These are phyloP conservation scores for Cinara cedri DNA, from an alignment of 2,888 invertebrate species.

Conservation along the genomic window DNA sequence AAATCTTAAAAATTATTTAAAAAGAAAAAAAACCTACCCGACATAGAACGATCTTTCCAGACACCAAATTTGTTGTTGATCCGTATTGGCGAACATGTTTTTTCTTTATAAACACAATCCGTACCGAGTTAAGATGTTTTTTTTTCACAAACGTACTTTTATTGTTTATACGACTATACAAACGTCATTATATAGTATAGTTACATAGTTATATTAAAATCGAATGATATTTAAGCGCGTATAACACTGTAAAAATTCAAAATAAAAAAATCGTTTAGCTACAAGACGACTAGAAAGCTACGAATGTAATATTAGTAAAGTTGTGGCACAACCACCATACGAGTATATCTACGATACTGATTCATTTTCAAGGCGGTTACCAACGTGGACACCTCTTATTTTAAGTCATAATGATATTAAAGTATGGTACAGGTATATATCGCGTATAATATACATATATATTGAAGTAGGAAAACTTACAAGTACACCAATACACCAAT, in stretches of 20 bases:
- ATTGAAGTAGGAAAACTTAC: conserved; percentile 29
- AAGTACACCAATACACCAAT: too few relatives aligned
- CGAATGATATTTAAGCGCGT: not conserved
- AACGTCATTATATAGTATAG: not conserved
- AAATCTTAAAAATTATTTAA: conserved; percentile 6
- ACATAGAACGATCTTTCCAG: conserved; percentile 36
- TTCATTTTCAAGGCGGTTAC: conserved; percentile 36
- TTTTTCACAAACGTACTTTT: not conserved
- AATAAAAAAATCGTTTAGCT: not conserved
- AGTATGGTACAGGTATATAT: not conserved
- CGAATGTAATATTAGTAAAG: not conserved
- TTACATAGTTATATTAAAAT: not conserved
- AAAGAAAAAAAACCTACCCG: conserved; percentile 38
- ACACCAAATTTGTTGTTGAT: conserved; percentile 43
- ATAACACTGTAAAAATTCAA: not conserved
- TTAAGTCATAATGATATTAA: conserved; percentile 36
- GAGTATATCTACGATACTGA: conserved; percentile 29
- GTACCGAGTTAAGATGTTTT: not conserved
- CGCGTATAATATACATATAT: not conserved
- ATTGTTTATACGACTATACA: too few relatives aligned
- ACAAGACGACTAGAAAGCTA: conserved; percentile 12
- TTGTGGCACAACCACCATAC: conserved; percentile 5
- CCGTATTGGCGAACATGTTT: conserved; percentile 30
- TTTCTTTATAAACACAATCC: not conserved
- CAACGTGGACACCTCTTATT: conserved; percentile 21